Evolutionary conservation across 1,140 invertebrate genomes (phyloP).

Genomic region (Nasonia vitripennis): DNA sequence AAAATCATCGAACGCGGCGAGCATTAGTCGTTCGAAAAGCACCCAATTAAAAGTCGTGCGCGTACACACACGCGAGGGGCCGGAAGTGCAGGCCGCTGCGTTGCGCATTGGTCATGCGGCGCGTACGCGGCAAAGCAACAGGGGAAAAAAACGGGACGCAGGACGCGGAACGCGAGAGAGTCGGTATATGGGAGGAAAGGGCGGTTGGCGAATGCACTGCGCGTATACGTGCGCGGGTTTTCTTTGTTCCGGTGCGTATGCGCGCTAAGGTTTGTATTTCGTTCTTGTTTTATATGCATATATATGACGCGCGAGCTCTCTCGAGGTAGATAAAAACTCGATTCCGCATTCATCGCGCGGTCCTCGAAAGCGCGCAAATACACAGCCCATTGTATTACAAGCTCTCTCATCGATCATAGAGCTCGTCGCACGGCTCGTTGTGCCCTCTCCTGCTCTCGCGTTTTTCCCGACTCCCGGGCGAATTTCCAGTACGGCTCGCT

Average conservation of each 20-base stretch:
- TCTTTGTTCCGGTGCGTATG: not conserved
- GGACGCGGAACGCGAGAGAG: constrained; percentile 11
- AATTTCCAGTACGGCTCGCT: not conserved
- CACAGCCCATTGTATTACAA: not conserved
- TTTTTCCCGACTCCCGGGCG: not conserved
- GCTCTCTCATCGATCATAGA: constrained; percentile 1
- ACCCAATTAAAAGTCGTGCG: constrained; percentile 37
- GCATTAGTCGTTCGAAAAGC: not conserved
- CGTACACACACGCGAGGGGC: not conserved
- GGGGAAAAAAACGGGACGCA: constrained; percentile 24
- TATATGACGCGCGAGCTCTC: not conserved
- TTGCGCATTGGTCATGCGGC: constrained; percentile 32
- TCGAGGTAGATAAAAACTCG: not conserved
- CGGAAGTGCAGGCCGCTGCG: constrained; percentile 27
- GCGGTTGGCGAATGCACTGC: not conserved
- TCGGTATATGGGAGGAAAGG: not conserved
- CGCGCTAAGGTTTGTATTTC: not conserved
- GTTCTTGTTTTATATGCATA: not conserved
- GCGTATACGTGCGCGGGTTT: not conserved
- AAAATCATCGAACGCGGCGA: constrained; percentile 25
- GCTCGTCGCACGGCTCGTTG: not conserved
- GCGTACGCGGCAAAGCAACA: constrained; percentile 1
- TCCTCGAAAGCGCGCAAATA: not conserved
- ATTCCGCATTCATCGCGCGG: not conserved
- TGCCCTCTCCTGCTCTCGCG: too few species aligned